These are phyloP conservation scores for Thunnus maccoyii DNA, from an alignment of 2,113 vertebrate genomes.

Conservation along the genomic window DNA sequence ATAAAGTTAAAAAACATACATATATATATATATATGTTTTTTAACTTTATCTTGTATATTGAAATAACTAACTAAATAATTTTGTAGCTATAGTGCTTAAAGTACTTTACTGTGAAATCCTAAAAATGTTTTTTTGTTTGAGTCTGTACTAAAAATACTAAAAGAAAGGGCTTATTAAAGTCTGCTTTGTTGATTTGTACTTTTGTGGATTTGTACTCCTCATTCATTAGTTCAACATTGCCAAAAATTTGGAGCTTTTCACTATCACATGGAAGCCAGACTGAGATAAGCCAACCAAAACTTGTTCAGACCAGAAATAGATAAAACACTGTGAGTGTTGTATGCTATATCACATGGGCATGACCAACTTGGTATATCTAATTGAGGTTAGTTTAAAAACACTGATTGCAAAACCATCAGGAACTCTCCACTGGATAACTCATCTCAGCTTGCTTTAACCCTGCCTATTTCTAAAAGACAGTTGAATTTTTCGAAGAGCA, in stretches of 20 bases:
- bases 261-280: not conserved
- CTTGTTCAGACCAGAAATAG: not conserved
- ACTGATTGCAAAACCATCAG: not conserved
- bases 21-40: too few relatives aligned
- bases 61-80: not conserved
- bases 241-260: not conserved
- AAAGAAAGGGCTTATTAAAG: not conserved
- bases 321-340: conserved; percentile 23
- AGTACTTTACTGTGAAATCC: not conserved
- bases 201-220: not conserved
- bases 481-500: not conserved
- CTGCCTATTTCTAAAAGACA: not conserved
- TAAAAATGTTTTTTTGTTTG: not conserved
- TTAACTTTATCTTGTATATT: too few relatives aligned
- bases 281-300: not conserved
- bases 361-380: conserved; percentile 67
- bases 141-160: not conserved
- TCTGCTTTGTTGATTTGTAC: not conserved
- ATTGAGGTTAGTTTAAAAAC: conserved; percentile 56
- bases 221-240: not conserved
- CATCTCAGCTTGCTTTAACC: not conserved
- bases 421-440: not conserved
- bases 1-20: too few relatives aligned
- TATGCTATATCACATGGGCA: conserved; percentile 55
- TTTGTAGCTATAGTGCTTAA: not conserved